phyloP scores from a whole-genome alignment of 2,888 invertebrate genomes.

The Andricus quercusramuli region DNA sequence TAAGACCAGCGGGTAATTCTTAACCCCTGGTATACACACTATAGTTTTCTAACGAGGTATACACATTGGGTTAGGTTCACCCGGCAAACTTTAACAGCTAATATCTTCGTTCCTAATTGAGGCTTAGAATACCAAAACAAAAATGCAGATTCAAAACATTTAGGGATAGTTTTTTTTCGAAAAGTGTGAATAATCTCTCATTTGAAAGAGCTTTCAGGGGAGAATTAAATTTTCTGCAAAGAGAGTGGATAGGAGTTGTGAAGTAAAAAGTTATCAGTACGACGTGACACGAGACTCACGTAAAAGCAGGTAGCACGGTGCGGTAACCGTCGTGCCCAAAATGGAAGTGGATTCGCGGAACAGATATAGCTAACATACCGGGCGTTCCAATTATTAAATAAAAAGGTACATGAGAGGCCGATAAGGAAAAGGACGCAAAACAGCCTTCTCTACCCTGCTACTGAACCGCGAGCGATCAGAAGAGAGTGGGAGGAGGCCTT shows the following conservation, averaged over 20 bases:
- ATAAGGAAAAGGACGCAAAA: conserved; percentile 65
- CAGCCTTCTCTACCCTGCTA: conserved; percentile 42
- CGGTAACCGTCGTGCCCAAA: conserved; percentile 61
- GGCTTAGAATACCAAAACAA: neutral
- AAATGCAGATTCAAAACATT: neutral
- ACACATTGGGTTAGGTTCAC: no score
- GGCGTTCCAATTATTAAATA: conserved; percentile 71
- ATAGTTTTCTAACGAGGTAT: no score
- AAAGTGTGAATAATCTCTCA: neutral
- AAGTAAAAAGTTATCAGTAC: conserved; percentile 50
- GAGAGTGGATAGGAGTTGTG: conserved; percentile 2
- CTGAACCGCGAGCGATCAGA: conserved; percentile 39
- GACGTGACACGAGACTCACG: conserved; percentile 54
- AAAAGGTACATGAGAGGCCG: conserved; percentile 61
- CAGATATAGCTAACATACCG: conserved; percentile 67
- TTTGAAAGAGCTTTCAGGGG: neutral
- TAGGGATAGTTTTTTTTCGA: neutral
- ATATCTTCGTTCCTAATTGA: no score
- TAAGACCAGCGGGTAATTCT: no score
- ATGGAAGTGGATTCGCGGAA: conserved; percentile 70
- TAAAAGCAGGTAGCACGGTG: conserved; percentile 52
- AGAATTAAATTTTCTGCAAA: conserved; percentile 28
- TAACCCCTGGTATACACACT: no score
- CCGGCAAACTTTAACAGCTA: no score
- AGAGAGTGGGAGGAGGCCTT: conserved; percentile 54